These are phyloP conservation scores for Gopherus evgoodei DNA, from an alignment of 2,113 vertebrate species.

Conservation along the genomic window DNA sequence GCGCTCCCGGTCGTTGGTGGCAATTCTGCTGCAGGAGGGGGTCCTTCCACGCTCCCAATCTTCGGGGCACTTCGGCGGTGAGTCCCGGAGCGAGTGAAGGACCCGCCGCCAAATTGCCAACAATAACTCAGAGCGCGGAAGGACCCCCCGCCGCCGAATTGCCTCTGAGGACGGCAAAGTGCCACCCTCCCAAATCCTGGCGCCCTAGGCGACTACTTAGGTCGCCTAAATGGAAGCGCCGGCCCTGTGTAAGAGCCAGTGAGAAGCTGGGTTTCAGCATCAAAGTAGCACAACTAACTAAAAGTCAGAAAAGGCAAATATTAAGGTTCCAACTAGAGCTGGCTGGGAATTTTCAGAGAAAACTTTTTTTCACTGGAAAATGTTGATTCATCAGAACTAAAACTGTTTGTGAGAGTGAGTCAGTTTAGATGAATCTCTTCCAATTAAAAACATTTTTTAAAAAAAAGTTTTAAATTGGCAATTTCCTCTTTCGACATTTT, in stretches of 20 bases:
- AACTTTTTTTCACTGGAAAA: neutral
- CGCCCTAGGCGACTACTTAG: too few relatives aligned
- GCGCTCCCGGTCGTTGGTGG: too few relatives aligned
- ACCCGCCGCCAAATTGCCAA: too few relatives aligned
- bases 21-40: too few relatives aligned
- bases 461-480: neutral
- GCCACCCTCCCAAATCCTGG: too few relatives aligned
- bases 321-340: neutral
- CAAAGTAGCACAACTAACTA: neutral
- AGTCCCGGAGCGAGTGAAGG: too few relatives aligned
- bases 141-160: too few relatives aligned
- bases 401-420: neutral
- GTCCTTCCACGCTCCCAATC: too few relatives aligned
- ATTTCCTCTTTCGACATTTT: neutral
- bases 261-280: neutral
- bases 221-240: too few relatives aligned
- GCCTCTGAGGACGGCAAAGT: too few relatives aligned
- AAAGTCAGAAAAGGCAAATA: neutral
- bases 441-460: neutral
- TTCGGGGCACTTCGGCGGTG: too few relatives aligned
- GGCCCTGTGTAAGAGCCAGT: neutral
- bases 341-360: neutral
- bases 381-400: neutral
- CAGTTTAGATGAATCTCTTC: neutral
- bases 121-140: too few relatives aligned